A percentile compares a stretch with the other conserved stretches of the same genome.
Evolutionary conservation across 2,113 vertebrate species (phyloP).

Genomic region (Urocynchramus pylzowi): DNA sequence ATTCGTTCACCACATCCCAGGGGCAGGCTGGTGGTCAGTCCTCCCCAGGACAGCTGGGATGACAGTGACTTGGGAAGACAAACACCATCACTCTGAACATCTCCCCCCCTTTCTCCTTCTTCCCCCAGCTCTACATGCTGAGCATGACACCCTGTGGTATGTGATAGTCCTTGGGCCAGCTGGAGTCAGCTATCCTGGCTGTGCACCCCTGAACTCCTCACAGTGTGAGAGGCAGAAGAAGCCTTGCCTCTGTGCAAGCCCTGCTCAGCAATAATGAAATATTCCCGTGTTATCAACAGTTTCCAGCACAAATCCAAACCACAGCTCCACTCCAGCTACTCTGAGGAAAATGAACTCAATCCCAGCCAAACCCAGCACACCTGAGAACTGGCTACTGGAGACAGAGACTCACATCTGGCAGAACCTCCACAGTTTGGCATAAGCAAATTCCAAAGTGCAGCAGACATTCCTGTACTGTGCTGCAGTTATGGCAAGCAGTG

Average conservation of each 20-base stretch:
- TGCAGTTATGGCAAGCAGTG: not conserved
- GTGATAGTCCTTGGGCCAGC: not conserved
- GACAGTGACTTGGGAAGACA: not conserved
- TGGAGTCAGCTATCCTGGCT: not conserved
- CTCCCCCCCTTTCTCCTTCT: not conserved
- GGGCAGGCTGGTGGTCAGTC: not conserved
- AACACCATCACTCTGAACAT: not conserved
- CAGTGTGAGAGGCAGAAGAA: not conserved
- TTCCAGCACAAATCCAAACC: not conserved
- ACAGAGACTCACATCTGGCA: not conserved
- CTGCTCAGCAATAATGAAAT: not conserved
- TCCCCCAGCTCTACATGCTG: not conserved
- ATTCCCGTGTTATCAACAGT: not conserved
- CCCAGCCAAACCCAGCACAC: not conserved
- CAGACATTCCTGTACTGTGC: not conserved
- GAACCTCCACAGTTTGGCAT: not conserved
- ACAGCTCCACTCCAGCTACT: not conserved
- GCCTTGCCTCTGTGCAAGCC: not conserved
- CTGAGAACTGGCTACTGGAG: not conserved
- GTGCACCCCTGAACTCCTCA: not conserved
- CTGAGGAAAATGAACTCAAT: not conserved
- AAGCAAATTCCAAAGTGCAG: not conserved
- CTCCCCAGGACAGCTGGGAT: not conserved
- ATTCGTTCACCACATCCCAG: not conserved
- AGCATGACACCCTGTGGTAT: accelerated